Base-by-base conservation (phyloP, 2,113 vertebrate genomes). In the Rhinoderma darwinii region DNA sequence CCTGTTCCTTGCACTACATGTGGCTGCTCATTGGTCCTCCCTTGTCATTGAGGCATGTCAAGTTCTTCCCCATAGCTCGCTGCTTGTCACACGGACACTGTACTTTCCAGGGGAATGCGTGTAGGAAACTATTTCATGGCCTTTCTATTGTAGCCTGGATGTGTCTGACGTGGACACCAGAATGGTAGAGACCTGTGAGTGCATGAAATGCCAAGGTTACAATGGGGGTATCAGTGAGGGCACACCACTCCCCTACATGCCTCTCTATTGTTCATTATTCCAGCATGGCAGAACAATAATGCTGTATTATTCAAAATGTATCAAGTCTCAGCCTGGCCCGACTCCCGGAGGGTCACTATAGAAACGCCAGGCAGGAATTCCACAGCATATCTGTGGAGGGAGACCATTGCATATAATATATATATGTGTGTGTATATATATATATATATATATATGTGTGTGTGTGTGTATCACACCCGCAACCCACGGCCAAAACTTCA, bases 41-140 rank as follows among this genome's bases (percentile, higher is more conserved):
- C 50, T 17, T 83, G 81, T 70, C 61, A 83, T 83, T 83, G 59
- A 82, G 10, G 30, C 22, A 39, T 41, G 63, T 83, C 82, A 83
- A 39, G 82, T 54, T 83, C 41, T 61, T 80, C 61, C 51, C 77
- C 50, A 50, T 50, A 37, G 25, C 44, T 35, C n/a, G 27, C 3
- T 37, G 25, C 37, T 76, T 17, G n/a, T 51, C 27, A 51, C 37
- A 43, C 0, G 54, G 54, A 9, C 78, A 61, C 12, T 5, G 51
- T 80, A 41, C 54, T 61, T 61, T 80, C 78, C 78, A 27, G 51
- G 18, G 9, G n/a, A n/a, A 79, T 79, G 20, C 18, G 1, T n/a
- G 11, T 11, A n/a, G 39, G n/a, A n/a, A n/a, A n/a, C n/a, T n/a
- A n/a, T 54, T 78, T 79, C 50, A 30, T 9, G 39, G 20, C 54